Evolutionary conservation across 2,113 vertebrate species (phyloP).

Genomic region (Grammomys surdaster): DNA sequence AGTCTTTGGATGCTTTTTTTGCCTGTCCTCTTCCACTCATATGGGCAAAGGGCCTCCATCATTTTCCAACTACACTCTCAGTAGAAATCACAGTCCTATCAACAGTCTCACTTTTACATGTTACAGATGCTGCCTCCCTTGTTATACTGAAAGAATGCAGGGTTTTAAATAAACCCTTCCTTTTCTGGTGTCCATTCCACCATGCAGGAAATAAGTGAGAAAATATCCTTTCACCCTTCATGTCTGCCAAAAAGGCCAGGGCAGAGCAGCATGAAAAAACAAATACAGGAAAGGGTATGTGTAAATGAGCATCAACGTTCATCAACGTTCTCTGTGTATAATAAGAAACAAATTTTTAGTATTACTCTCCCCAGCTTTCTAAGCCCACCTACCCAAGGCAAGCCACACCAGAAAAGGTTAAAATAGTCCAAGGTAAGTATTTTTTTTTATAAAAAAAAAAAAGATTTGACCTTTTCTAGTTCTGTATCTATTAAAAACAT

Average conservation of each 20-base stretch:
- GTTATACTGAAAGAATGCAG: not conserved
- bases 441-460: not conserved
- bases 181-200: not conserved
- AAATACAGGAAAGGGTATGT: not conserved
- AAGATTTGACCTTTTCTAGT: conserved; percentile 8
- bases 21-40: not conserved
- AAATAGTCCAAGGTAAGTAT: conserved; percentile 33
- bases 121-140: not conserved
- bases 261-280: not conserved
- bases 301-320: not conserved
- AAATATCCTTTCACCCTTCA: not conserved
- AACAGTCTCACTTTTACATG: not conserved
- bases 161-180: not conserved
- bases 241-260: not conserved
- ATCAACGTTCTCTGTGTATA: conserved; percentile 20
- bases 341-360: conserved; percentile 44
- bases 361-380: conserved; percentile 11
- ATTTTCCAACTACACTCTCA: not conserved
- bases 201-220: not conserved
- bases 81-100: not conserved
- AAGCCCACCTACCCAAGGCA: not conserved
- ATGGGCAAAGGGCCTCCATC: not conserved
- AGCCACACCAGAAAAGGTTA: not conserved
- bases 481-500: not conserved
- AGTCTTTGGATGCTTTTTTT: not conserved